Percentiles rank a stretch among this genome's conserved stretches.
These are phyloP conservation scores for Drosophila ohnishii DNA, from an alignment of 1,140 invertebrate genomes.

Conservation along the genomic window DNA sequence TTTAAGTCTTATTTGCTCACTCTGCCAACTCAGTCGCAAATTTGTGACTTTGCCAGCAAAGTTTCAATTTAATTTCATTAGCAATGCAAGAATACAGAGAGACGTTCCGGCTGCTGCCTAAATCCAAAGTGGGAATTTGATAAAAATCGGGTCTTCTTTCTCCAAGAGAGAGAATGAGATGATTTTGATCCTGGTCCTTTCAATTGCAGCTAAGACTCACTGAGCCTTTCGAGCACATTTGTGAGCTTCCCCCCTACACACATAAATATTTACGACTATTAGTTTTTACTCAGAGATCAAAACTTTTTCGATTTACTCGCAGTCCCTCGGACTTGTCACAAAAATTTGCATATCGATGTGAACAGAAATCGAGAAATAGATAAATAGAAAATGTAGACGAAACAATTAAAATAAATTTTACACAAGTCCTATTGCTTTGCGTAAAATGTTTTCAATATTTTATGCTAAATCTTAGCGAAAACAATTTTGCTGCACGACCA, in stretches of 20 bases:
- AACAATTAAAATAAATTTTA: constrained; percentile 77
- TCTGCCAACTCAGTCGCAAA: constrained; percentile 12
- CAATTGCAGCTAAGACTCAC: constrained; percentile 52
- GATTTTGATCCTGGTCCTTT: constrained; percentile 7
- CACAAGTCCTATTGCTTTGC: constrained; percentile 46
- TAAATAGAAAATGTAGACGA: constrained; percentile 15
- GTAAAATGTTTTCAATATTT: constrained; percentile 76
- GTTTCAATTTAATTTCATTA: constrained; percentile 76
- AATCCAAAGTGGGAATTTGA: constrained; percentile 49
- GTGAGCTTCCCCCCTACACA: constrained; percentile 38
- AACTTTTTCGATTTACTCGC: constrained; percentile 73
- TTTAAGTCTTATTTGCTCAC: constrained; percentile 16
- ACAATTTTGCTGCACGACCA: constrained; percentile 72
- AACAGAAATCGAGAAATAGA: constrained; percentile 12
- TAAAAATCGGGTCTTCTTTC: constrained; percentile 48
- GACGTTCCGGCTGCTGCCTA: constrained; percentile 12
- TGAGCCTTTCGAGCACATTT: constrained; percentile 59
- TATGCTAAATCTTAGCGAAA: constrained; percentile 73
- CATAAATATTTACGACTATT: constrained; percentile 81
- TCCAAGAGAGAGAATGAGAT: constrained; percentile 39
- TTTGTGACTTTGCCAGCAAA: constrained; percentile 30
- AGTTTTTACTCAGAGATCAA: constrained; percentile 62
- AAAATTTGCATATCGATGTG: constrained; percentile 75
- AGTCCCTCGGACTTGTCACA: constrained; percentile 19
- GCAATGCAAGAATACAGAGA: constrained; percentile 44